These are phyloP conservation scores for Drosophila albomicans DNA, from an alignment of 1,140 invertebrate species.

Conservation along the genomic window DNA sequence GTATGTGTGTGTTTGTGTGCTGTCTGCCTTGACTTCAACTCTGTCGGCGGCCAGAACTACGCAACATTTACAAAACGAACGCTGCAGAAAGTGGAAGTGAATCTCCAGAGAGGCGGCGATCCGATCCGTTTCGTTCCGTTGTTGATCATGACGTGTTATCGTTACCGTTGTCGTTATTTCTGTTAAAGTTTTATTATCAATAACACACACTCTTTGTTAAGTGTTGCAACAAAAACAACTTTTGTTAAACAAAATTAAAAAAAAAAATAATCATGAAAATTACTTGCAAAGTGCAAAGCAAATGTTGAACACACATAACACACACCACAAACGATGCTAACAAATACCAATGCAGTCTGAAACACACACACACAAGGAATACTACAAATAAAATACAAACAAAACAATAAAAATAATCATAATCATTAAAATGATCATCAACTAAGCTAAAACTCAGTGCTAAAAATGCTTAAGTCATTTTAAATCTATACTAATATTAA, in stretches of 20 bases:
- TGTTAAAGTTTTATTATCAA: slow-evolving; percentile 33
- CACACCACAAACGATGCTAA: slow-evolving; percentile 24
- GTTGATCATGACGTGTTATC: slow-evolving; percentile 45
- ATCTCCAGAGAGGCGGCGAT: slow-evolving; percentile 55
- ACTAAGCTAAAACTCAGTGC: slow-evolving; percentile 9
- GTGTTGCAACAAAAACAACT: slow-evolving; percentile 24
- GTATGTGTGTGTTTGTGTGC: slow-evolving; percentile 44
- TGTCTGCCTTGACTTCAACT: slow-evolving; percentile 36
- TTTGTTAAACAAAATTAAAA: slow-evolving; percentile 34
- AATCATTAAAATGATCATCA: slow-evolving; percentile 10
- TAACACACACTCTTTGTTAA: slow-evolving; percentile 16
- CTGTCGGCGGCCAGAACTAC: slow-evolving; percentile 61
- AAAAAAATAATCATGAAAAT: background rate
- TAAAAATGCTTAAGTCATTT: slow-evolving; percentile 20
- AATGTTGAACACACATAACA: slow-evolving; percentile 32
- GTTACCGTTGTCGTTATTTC: slow-evolving; percentile 49
- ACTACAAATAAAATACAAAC: slow-evolving; percentile 15
- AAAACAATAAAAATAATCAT: slow-evolving; percentile 3
- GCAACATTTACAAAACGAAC: slow-evolving; percentile 81
- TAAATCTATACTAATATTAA: slow-evolving; percentile 2
- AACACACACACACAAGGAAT: slow-evolving; percentile 25
- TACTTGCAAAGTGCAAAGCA: slow-evolving; percentile 39
- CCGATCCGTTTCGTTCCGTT: slow-evolving; percentile 28
- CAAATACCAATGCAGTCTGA: slow-evolving; percentile 47
- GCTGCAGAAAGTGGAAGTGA: slow-evolving; percentile 81